Evolutionary conservation across 2,797 vertebrate species (phyloP), one percentile per base, ranked within the genome.

Genomic region (Helicolenus hilgendorfi): DNA sequence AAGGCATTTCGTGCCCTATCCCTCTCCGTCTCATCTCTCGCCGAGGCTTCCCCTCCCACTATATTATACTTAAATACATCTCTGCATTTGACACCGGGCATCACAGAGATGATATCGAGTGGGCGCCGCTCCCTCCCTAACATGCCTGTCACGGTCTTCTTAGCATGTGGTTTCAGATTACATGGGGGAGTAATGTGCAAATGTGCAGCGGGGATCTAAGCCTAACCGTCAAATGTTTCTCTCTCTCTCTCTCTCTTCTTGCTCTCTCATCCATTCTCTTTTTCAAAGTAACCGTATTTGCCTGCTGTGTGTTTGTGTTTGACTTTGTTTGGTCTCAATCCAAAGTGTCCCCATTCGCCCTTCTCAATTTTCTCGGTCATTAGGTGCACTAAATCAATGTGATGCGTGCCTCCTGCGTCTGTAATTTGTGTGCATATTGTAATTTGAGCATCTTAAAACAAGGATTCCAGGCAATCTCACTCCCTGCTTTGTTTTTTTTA

Each of bases 11-110:
- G 71, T 92, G 67, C 71, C 60, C 35, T 72, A 89, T 91, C 80
- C 49, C 38, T 93, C 86, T 90, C 72, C 59, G 49, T 72, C 82
- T 76, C 27, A 3, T 85, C 79, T 83, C 88, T 75, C 35, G 18
- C 83, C 76, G 62, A 68, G 4, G 65, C 84, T 77, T 89, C 81
- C 64, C 82, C 59, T 86, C 87, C 80, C 79, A 82, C 73, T 81
- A 65, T 70, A 92, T 90, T 92, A 94, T 64, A 84, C 90, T 94
- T 92, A 91, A 96, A 95, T 81, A 90, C 77, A 89, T 86, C 92
- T 86, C 83, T 69, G 77, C 41, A 78, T 90, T 90, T 93, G 76
- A 91, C 87, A 80, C 71, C 31, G 62, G 73, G 83, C 72, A 87
- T 88, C 85, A 71, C 71, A 73, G 69, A 86, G 82, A 89, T 93